phyloP scores from a whole-genome alignment of 1,140 invertebrate genomes.

The Monochamus saltuarius region DNA sequence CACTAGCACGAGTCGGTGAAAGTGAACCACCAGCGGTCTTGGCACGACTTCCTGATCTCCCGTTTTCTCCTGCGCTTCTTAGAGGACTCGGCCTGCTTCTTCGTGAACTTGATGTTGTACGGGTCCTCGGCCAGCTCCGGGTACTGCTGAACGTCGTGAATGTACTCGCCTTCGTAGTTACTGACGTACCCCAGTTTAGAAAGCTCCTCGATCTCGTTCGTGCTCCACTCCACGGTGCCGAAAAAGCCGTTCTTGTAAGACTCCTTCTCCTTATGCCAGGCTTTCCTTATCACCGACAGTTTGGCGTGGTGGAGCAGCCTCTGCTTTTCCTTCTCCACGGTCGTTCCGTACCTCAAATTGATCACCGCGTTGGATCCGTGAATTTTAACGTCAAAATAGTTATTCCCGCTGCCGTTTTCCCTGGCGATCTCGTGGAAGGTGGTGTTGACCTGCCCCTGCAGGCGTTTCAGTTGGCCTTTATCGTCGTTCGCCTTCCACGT shows the following conservation, averaged over 20 bases:
- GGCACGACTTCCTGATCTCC: constrained; percentile 48
- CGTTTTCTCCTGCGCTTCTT: constrained; percentile 66
- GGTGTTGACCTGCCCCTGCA: constrained; percentile 89
- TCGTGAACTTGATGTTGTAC: constrained; percentile 87
- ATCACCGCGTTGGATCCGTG: constrained; percentile 80
- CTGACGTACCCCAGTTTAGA: constrained; percentile 77
- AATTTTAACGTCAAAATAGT: constrained; percentile 81
- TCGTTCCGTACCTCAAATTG: constrained; percentile 86
- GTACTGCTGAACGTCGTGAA: constrained; percentile 84
- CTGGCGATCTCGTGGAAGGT: constrained; percentile 82
- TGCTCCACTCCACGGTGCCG: constrained; percentile 72
- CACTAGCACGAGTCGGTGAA: constrained; percentile 58
- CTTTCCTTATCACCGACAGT: constrained; percentile 79
- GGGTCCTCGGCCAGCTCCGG: constrained; percentile 94
- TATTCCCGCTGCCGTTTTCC: constrained; percentile 67
- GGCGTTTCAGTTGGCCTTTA: constrained; percentile 79
- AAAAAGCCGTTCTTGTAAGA: constrained; percentile 74
- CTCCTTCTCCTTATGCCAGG: constrained; percentile 89
- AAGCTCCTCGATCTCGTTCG: constrained; percentile 78
- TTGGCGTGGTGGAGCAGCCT: constrained; percentile 86
- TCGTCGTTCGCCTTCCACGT: constrained; percentile 85
- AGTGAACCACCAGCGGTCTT: constrained; percentile 56
- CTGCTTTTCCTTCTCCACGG: constrained; percentile 82
- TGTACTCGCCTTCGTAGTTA: constrained; percentile 87
- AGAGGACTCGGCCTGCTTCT: constrained; percentile 68